These are phyloP conservation scores for Parnassius orleans DNA, from an alignment of 2,888 invertebrate species.

Conservation along the genomic window DNA sequence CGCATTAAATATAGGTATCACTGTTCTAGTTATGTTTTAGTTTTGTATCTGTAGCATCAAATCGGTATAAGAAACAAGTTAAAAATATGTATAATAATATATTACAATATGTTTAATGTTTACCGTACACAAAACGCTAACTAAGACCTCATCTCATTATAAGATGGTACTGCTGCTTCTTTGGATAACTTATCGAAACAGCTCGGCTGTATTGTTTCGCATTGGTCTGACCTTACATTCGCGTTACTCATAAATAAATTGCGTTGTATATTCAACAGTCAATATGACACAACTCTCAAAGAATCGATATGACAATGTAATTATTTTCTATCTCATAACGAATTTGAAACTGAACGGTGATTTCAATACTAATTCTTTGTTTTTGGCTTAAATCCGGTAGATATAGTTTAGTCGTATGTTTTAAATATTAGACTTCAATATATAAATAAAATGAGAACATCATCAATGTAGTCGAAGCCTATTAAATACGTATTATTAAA, in stretches of 20 bases:
- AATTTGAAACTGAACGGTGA: no score
- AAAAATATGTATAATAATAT: neutral
- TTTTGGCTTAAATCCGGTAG: no score
- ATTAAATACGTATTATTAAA: no score
- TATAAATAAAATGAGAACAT: no score
- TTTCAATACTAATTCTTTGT: no score
- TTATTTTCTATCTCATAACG: constrained; percentile 4
- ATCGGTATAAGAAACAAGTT: neutral
- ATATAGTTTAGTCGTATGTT: no score
- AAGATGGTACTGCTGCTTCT: constrained; percentile 10
- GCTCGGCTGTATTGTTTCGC: constrained; percentile 12
- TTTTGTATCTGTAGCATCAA: neutral
- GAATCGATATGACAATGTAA: neutral
- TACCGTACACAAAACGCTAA: neutral
- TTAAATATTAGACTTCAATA: no score
- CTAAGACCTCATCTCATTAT: neutral
- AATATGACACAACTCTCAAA: constrained; percentile 4
- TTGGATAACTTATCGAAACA: constrained; percentile 5
- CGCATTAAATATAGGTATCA: neutral
- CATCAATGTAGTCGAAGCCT: no score
- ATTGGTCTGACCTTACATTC: constrained; percentile 18
- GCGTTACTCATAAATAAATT: constrained; percentile 22
- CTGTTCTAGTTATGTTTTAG: neutral
- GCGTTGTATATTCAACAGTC: constrained; percentile 12
- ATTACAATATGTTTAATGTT: neutral